A percentile compares a stretch with the other conserved stretches of the same genome.
Evolutionary conservation across 2,797 vertebrate species (phyloP).

Genomic region (Phalloptychus januarius): DNA sequence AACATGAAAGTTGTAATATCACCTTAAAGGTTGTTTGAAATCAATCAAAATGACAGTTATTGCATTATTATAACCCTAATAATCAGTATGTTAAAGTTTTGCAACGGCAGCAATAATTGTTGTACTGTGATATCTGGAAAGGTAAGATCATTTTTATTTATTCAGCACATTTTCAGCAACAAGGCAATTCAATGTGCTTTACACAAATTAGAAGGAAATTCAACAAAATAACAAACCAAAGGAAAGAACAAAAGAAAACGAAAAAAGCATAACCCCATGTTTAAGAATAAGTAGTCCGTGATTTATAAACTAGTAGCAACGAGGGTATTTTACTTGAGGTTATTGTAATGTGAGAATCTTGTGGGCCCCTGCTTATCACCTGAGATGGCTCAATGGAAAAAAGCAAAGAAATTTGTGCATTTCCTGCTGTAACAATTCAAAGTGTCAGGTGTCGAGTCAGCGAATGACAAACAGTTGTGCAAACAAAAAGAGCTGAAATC

Average conservation of each 20-base stretch:
- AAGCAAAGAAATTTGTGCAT: conserved; percentile 19
- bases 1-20: background rate
- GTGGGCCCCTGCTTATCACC: background rate
- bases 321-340: background rate
- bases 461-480: background rate
- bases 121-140: background rate
- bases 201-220: no score
- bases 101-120: background rate
- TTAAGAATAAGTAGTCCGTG: background rate
- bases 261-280: no score
- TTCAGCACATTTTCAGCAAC: no score
- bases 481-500: background rate
- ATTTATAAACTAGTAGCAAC: background rate
- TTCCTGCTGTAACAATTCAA: conserved; percentile 7
- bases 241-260: no score
- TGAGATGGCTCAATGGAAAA: background rate
- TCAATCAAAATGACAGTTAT: background rate
- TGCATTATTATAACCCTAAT: background rate
- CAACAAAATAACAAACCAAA: no score
- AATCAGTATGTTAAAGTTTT: background rate
- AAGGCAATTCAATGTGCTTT: no score
- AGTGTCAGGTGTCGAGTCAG: background rate
- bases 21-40: background rate
- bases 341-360: background rate
- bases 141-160: no score